Base-by-base conservation (phyloP, 2,797 vertebrate genomes). In the Cetoscarus ocellatus region DNA sequence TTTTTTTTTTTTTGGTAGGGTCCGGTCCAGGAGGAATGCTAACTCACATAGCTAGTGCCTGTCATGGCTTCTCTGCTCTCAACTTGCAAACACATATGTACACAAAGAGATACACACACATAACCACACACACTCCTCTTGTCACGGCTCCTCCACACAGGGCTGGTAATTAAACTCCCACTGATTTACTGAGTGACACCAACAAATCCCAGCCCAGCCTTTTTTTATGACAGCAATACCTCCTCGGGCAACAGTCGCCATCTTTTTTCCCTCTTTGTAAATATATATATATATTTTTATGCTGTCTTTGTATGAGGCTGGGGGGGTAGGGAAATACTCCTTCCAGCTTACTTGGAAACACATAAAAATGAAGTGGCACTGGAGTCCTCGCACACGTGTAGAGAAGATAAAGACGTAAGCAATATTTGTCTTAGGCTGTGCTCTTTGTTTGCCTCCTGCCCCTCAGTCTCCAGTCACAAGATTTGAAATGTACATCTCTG, bases 121-220 rank as follows among this genome's bases (percentile, higher is more conserved):
- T 27, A 66, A 11, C 10, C 65, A 45, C 62, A 14, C 76, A 71
- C 54, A 71, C 54, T 77, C 75, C 86, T 90, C 92, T 94, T 95
- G 95, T 96, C 95, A 94, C 88, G 74, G 68, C 91, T 93, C 92
- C 94, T 95, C 91, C 92, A 95, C 95, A 95, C 94, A 95, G 92
- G 94, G 90, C 93, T 94, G 94, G 94, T 96, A 96, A 97, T 97
- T 98, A 97, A 97, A 96, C 95, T 95, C 94, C 95, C 93, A 95
- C 96, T 96, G 96, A 98, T 97, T 97, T 97, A 96, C 95, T 96
- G 96, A 97, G 95, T 97, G 97, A 97, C 96, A 96, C 93, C 94
- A 95, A 95, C 95, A 96, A 96, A 96, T 96, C 95, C 95, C 96
- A 97, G 92, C 94, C 93, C 88, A 84, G 94, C 83, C 82, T 86